These are phyloP conservation scores for Regulus satrapa DNA, from an alignment of 2,113 vertebrate species.

Conservation along the genomic window DNA sequence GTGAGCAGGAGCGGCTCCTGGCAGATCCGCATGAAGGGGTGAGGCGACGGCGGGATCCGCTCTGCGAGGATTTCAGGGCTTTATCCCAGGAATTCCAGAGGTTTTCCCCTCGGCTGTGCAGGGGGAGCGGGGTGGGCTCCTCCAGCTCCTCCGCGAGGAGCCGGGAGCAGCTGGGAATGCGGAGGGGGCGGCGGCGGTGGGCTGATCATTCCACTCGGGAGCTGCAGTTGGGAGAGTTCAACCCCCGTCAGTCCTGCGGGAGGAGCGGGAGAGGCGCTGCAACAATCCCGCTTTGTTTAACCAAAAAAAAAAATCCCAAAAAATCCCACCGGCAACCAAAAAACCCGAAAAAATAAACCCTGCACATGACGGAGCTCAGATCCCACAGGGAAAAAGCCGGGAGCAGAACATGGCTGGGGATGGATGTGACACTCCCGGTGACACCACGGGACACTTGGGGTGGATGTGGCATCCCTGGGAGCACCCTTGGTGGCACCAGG, in stretches of 20 bases:
- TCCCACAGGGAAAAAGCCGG: rapidly evolving
- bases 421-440: background rate
- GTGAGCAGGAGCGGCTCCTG: constrained; percentile 83
- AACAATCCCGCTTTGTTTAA: background rate
- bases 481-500: too few species aligned
- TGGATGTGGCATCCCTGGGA: background rate
- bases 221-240: background rate
- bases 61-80: background rate
- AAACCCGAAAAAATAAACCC: too few species aligned
- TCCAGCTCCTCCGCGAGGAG: background rate
- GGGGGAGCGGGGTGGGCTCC: background rate
- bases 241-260: background rate
- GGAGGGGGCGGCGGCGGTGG: constrained; percentile 21
- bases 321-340: too few species aligned
- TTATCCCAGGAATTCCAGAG: background rate
- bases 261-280: background rate
- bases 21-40: constrained; percentile 94
- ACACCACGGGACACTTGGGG: background rate
- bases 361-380: background rate
- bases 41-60: background rate
- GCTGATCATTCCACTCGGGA: background rate
- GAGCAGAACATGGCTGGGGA: background rate
- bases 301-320: background rate
- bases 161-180: background rate
- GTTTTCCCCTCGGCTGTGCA: too few species aligned